A percentile compares a stretch with the other conserved stretches of the same genome.
Conservation (phyloP, 2,888 invertebrate species). For the Iselma pallidipennis region DNA sequence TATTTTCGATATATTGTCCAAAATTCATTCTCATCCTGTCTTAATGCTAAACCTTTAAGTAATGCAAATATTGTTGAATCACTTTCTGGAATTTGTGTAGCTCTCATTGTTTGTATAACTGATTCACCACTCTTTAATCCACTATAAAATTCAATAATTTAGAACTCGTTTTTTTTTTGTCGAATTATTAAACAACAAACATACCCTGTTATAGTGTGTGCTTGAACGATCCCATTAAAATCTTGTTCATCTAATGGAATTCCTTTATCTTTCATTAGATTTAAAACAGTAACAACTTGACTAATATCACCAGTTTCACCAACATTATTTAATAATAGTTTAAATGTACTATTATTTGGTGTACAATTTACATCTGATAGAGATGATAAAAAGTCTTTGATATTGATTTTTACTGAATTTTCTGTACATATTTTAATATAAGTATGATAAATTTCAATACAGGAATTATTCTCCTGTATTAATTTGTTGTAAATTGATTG, state of each 20-base stretch:
- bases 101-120: conserved; percentile 63
- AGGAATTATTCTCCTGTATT: conserved; percentile 55
- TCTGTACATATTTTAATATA: conserved; percentile 64
- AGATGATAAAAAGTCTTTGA: conserved; percentile 56
- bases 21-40: conserved; percentile 51
- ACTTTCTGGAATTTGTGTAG: conserved; percentile 58
- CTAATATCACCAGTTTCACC: conserved; percentile 63
- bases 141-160: conserved; percentile 30
- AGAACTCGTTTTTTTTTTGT: conserved; percentile 28
- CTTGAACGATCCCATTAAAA: conserved; percentile 65
- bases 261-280: conserved; percentile 62
- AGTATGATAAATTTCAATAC: conserved; percentile 61
- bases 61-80: conserved; percentile 59
- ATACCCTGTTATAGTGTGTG: conserved; percentile 63
- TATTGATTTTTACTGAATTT: conserved; percentile 58
- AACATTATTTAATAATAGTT: conserved; percentile 61
- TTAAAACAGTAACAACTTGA: conserved; percentile 62
- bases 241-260: conserved; percentile 62
- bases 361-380: conserved; percentile 52
- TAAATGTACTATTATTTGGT: conserved; percentile 61
- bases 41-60: conserved; percentile 59
- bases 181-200: conserved; percentile 27
- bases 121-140: conserved; percentile 57
- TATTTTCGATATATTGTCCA: conserved; percentile 53
- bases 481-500: conserved; percentile 62